A percentile compares a stretch with the other conserved stretches of the same genome.
phyloP scores from a whole-genome alignment of 2,888 invertebrate species.

The Drosophila koepferae region DNA sequence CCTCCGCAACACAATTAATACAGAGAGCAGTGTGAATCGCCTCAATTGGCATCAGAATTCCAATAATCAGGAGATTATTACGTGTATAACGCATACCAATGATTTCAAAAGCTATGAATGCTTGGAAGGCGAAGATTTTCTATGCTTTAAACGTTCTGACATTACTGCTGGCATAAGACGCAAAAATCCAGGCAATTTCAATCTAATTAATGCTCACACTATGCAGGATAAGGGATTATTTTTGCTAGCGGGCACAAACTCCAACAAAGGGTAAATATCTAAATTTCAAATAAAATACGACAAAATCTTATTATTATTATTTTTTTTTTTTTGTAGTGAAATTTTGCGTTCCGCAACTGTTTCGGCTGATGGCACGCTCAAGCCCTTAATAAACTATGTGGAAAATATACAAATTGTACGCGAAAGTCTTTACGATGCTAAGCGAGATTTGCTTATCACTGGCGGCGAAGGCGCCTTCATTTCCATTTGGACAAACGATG shows the following conservation, averaged over 20 bases:
- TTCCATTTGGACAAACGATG: slow-evolving; percentile 87
- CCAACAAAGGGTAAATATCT: slow-evolving; percentile 86
- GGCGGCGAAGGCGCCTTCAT: slow-evolving; percentile 90
- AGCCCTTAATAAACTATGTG: slow-evolving; percentile 87
- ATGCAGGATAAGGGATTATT: slow-evolving; percentile 86
- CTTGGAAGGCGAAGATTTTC: slow-evolving; percentile 87
- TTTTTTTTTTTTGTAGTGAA: slow-evolving; percentile 54
- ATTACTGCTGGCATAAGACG: slow-evolving; percentile 88
- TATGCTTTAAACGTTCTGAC: slow-evolving; percentile 86
- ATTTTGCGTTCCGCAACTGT: slow-evolving; percentile 86
- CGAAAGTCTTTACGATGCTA: slow-evolving; percentile 88
- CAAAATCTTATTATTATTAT: background rate
- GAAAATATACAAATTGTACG: slow-evolving; percentile 90
- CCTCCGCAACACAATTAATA: slow-evolving; percentile 90
- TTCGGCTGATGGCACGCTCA: slow-evolving; percentile 85
- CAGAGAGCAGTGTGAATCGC: slow-evolving; percentile 91
- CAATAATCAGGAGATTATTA: slow-evolving; percentile 86
- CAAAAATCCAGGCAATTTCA: slow-evolving; percentile 87
- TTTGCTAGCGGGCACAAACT: slow-evolving; percentile 89
- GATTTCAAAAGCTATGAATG: slow-evolving; percentile 90
- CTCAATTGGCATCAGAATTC: slow-evolving; percentile 86
- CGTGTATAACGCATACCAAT: slow-evolving; percentile 90
- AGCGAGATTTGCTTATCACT: slow-evolving; percentile 88
- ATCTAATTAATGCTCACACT: slow-evolving; percentile 88
- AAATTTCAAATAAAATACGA: no score